Percentiles rank a stretch among this genome's conserved stretches.
These are phyloP conservation scores for Gordius sp. DNA, from an alignment of 2,888 invertebrate genomes.

Conservation along the genomic window DNA sequence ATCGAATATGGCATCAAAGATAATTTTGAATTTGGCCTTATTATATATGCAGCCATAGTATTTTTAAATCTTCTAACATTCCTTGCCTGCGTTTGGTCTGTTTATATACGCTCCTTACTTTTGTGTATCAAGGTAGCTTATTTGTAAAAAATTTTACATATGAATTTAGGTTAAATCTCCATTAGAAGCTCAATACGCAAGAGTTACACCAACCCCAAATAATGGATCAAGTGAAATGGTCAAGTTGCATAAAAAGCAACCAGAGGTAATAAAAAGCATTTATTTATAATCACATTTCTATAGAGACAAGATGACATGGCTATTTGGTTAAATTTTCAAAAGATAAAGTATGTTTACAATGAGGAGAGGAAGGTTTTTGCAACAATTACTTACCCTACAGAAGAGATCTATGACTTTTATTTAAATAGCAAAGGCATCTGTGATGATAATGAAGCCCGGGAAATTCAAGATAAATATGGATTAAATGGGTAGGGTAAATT, in stretches of 20 bases:
- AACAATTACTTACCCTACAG: neutral
- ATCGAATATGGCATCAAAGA: conserved; percentile 1
- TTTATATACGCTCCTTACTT: neutral
- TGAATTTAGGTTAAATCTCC: neutral
- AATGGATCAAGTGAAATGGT: neutral
- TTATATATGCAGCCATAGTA: neutral
- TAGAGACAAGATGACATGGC: too few relatives aligned
- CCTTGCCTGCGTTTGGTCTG: neutral
- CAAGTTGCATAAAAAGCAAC: neutral
- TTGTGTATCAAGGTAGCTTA: neutral
- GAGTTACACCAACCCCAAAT: neutral
- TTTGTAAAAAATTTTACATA: neutral
- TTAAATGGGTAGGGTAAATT: neutral
- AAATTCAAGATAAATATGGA: neutral
- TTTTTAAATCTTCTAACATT: conserved; percentile 3
- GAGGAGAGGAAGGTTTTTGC: neutral
- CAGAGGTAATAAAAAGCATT: too few relatives aligned
- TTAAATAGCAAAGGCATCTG: neutral
- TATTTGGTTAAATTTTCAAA: conserved; percentile 11
- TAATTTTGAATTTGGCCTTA: neutral
- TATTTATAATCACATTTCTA: too few relatives aligned
- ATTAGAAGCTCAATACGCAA: conserved; percentile 8
- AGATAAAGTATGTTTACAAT: neutral
- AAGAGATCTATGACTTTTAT: neutral
- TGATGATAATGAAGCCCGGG: neutral